Evolutionary conservation across 2,888 invertebrate genomes (phyloP), one percentile per base, ranked within the genome.

Genomic region (Nephrotoma guestfalica): DNA sequence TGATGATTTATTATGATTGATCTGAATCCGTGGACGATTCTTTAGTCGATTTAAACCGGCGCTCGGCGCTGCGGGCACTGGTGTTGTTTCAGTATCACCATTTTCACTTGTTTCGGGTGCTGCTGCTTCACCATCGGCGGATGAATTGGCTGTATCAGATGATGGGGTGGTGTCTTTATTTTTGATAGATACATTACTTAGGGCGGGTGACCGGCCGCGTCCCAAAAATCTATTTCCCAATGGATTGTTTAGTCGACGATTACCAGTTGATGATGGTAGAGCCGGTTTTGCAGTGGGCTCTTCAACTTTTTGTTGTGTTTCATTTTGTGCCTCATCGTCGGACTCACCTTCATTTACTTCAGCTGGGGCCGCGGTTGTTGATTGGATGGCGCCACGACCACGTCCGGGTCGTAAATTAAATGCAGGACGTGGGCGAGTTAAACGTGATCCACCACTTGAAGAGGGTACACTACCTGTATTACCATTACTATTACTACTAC

Each of bases 21-120:
- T 89, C 88, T 90, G 90, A 87, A 91, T 89, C 88, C 91, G 90
- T 89, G 91, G 91, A 86, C 92, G 90, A 87, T 88, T 89, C 88
- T 91, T 91, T 86, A 92, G 89, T 88, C 91, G 91, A 89, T 91
- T 91, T 15, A 91, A 88, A 47, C 91, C 90, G 30, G 89, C 88
- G 86, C 87, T 71, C 18, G 86, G 84, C 7, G 88, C 47, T 41
- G 89, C 87, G 87, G 13, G 88, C 89, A 41, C 89, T 89, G 87
- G 90, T 91, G 90, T 90, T 84, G 89, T 90, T 87, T 90, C 89
- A 88, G 89, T 90, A 88, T 89, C 90, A 87, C 89, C 89, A 30
- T 90, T 90, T 42, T 90, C 90, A 11, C 89, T 85, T 85, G 6
- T 40, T 30, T 47, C 47, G 45, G 47, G n/a, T 40, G 84, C 13